Percentiles rank a stretch among this genome's conserved stretches.
phyloP scores from a whole-genome alignment of 2,888 invertebrate genomes.

The Acrobeloides nanus region DNA sequence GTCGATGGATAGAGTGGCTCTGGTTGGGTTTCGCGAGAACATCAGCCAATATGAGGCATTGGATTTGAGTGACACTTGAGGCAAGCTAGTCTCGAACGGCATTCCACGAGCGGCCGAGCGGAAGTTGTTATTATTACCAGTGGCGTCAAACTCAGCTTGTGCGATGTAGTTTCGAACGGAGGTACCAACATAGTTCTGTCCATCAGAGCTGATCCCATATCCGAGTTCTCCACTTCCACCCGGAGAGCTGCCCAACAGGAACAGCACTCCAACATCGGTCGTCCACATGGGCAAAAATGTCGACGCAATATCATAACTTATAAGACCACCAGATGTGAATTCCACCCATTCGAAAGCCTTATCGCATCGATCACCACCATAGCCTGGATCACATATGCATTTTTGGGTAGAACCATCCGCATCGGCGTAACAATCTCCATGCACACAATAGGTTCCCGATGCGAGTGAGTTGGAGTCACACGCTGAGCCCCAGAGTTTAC shows the following conservation, averaged over 20 bases:
- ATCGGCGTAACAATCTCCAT: conserved; percentile 50
- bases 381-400: conserved; percentile 90
- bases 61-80: conserved; percentile 25
- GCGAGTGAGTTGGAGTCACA: conserved; percentile 68
- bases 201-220: conserved; percentile 29
- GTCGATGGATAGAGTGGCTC: conserved; percentile 37
- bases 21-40: conserved; percentile 39
- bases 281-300: neutral
- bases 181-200: conserved; percentile 17
- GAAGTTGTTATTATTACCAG: too few species aligned
- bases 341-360: conserved; percentile 44
- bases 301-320: neutral
- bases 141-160: too few species aligned
- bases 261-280: conserved; percentile 58
- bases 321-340: too few species aligned
- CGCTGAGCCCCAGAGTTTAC: conserved; percentile 83
- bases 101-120: too few species aligned
- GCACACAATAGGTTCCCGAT: conserved; percentile 34
- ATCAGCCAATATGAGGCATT: conserved; percentile 44
- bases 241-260: neutral
- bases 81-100: conserved; percentile 26
- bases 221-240: conserved; percentile 54
- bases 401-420: neutral
- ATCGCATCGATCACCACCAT: conserved; percentile 67
- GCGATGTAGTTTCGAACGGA: neutral